Evolutionary conservation across 2,888 invertebrate species (phyloP), one percentile per base, ranked within the genome.

Genomic region (Lasius fuliginosus): DNA sequence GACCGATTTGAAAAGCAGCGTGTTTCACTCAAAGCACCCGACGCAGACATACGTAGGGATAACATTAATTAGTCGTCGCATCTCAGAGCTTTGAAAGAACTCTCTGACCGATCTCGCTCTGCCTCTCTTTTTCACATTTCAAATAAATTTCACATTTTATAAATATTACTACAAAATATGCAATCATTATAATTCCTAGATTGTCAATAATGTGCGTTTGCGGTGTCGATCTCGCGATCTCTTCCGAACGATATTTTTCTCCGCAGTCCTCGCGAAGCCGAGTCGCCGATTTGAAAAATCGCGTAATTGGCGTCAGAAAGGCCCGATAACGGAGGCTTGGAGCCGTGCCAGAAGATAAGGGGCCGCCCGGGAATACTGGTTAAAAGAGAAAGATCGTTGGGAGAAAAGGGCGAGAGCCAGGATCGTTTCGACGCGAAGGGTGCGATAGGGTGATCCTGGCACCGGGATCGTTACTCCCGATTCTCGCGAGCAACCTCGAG

Each of bases 241-340:
- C 56, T 42, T 40, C 15, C 46, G 15, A 60, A 23, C 23, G 42
- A 60, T 46, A 71, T 60, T 71, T 42, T 71, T n/a, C 40, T 18
- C 12, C 33, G 42, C 58, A 12, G 6, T 49, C 4, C 18, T 56
- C 64, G 64, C 62, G 33, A 49, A 62, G 58, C 36, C 60, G 36
- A 79, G 71, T 79, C 84, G 86, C 82, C 82, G 77, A 87, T 87
- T 89, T 87, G 89, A 90, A 89, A 89, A 89, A 89, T 89, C 89
- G 81, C 87, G 86, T 90, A 90, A 90, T 90, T 90, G 90, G 86
- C 90, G 89, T 88, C 88, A 90, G 90, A 90, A 86, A 84, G 88
- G 87, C 86, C 86, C 88, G 90, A 90, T 90, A 89, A 90, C 90
- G 81, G 82, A 82, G 36, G 40, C 46, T 83, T 90, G 90, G 90